Evolutionary conservation across 2,113 vertebrate species (phyloP).

Genomic region (Dunckerocampus dactyliophorus): DNA sequence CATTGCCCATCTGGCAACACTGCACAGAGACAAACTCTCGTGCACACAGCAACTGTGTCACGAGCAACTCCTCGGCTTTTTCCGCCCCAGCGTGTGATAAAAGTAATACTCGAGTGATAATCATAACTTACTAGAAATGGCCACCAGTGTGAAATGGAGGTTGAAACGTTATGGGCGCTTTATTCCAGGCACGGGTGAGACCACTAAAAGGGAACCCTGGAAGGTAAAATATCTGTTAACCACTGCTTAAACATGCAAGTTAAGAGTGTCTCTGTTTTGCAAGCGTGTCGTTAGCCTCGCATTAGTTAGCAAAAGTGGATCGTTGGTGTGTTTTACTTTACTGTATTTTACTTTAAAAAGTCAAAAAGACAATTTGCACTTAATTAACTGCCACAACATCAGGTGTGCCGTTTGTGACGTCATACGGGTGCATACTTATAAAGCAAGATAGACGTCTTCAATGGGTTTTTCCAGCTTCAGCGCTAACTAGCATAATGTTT

Average conservation of each 20-base stretch:
- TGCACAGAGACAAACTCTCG: not conserved
- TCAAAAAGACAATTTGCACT: too few species aligned
- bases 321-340: not conserved
- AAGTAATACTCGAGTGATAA: not conserved
- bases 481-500: too few species aligned
- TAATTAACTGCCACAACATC: too few species aligned
- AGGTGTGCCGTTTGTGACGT: too few species aligned
- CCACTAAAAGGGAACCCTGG: slow-evolving; percentile 53
- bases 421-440: too few species aligned
- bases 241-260: not conserved
- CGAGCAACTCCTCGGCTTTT: not conserved
- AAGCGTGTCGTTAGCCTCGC: not conserved
- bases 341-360: too few species aligned
- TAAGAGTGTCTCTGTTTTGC: not conserved
- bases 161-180: slow-evolving; percentile 80
- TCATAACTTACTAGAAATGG: slow-evolving; percentile 23
- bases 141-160: slow-evolving; percentile 60
- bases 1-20: too few species aligned
- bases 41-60: too few species aligned
- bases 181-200: slow-evolving; percentile 27
- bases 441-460: too few species aligned
- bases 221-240: slow-evolving; percentile 66
- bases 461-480: too few species aligned
- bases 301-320: not conserved
- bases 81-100: too few species aligned